Conservation (phyloP, 2,797 vertebrate species). For the Eospalax fontanierii region DNA sequence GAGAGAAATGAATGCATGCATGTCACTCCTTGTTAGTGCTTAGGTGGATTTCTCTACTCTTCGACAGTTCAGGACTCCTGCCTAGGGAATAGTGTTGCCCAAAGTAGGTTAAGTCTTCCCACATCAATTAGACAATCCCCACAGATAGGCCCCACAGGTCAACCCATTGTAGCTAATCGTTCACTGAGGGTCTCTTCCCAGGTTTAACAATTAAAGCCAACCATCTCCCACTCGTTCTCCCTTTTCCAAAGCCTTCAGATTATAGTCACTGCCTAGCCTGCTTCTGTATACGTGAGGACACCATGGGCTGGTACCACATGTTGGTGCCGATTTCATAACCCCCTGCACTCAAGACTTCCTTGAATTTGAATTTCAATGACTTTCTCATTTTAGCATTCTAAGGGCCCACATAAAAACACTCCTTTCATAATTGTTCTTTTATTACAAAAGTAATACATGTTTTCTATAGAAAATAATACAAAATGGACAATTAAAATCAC, state of each 20-base stretch:
- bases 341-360: background rate
- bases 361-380: background rate
- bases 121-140: background rate
- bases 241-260: background rate
- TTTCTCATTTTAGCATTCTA: background rate
- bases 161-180: background rate
- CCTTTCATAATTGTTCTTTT: background rate
- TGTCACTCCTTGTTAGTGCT: background rate
- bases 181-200: background rate
- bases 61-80: background rate
- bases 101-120: background rate
- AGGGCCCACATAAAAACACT: background rate
- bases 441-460: background rate
- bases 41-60: background rate
- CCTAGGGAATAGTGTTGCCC: background rate
- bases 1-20: background rate
- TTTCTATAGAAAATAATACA: background rate
- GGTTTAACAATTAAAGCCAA: background rate
- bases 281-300: background rate
- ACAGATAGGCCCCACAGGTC: background rate
- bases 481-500: background rate
- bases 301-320: background rate
- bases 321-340: background rate
- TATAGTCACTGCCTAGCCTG: too few relatives aligned
- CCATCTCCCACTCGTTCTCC: too few relatives aligned